Base-by-base conservation (phyloP, 2,888 invertebrate species). In the Atherix ibis region DNA sequence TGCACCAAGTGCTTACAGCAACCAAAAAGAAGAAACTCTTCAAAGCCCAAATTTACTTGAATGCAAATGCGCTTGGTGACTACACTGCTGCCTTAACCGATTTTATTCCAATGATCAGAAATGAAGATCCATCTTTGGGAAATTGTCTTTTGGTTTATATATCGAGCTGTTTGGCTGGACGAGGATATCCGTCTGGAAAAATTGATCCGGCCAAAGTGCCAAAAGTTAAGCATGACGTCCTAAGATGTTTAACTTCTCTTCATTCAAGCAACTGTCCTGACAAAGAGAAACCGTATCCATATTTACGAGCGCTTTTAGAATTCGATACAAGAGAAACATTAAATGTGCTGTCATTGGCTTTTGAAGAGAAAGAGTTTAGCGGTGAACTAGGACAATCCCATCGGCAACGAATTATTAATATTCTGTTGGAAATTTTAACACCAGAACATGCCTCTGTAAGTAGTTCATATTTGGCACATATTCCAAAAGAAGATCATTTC, bases 271-370 rank as follows among this genome's bases (percentile, higher is more conserved):
- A 68, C 42, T 69, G 72, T 27, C 63, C 62, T 31, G 68, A 70
- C 27, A 58, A 67, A 35, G 80, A 80, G 53, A 57, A 67, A 33
- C 68, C 71, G 10, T 79, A 79, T 62, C 80, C 80, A 0, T 78
- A 76, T 53, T 58, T 81, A 19, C 68, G 81, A 41, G 73, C 79
- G 2, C 62, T 89, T 30, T 62, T 89, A 6, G 71, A 73, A 44
- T 89, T 85, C 52, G 85, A 89, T 53, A 80, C 81, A 0, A 68
- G 81, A 34, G 89, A 87, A 51, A 85, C 84, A 44, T 64, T 88
- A 26, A 88, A 88, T 56, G 85, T 85, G 4, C 66, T 88, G 33
- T 75, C 83, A 16, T 64, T 88, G 54, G 84, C 85, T 27, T 87
- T 87, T 62, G 79, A 80, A 47, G 84, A 85, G 51, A 70, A 69